Conservation (phyloP, 2,113 vertebrate genomes). For the Brachyistius frenatus region DNA sequence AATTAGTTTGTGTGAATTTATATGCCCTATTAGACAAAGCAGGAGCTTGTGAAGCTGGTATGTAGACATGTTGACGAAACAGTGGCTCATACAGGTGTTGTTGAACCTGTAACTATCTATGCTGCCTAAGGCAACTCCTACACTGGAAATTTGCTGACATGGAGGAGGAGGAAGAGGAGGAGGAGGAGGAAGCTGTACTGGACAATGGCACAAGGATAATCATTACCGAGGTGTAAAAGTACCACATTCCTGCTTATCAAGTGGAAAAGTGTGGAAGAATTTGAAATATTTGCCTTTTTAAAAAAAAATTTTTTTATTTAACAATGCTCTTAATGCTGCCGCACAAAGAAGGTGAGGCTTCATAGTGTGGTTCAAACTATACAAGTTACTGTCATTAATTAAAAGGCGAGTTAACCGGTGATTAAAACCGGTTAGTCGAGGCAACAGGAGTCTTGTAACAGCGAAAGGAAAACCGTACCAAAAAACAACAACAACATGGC, state of each 20-base stretch:
- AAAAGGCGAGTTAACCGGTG: slow-evolving; percentile 52
- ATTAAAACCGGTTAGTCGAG: slow-evolving; percentile 56
- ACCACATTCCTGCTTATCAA: background rate
- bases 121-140: background rate
- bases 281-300: background rate
- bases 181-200: background rate
- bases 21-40: no score
- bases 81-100: slow-evolving; percentile 28
- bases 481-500: background rate
- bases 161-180: background rate
- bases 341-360: no score
- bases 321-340: no score
- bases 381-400: background rate
- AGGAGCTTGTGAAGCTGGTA: background rate
- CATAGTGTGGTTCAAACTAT: no score
- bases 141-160: background rate
- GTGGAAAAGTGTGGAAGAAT: background rate
- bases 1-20: no score
- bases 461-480: no score
- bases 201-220: slow-evolving; percentile 39
- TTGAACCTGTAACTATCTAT: slow-evolving; percentile 44
- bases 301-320: background rate
- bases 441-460: background rate
- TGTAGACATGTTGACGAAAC: slow-evolving; percentile 49
- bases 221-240: slow-evolving; percentile 28